Conservation (phyloP, 92 coral and sea anemone genomes). For the Blastomussa wellsi region DNA sequence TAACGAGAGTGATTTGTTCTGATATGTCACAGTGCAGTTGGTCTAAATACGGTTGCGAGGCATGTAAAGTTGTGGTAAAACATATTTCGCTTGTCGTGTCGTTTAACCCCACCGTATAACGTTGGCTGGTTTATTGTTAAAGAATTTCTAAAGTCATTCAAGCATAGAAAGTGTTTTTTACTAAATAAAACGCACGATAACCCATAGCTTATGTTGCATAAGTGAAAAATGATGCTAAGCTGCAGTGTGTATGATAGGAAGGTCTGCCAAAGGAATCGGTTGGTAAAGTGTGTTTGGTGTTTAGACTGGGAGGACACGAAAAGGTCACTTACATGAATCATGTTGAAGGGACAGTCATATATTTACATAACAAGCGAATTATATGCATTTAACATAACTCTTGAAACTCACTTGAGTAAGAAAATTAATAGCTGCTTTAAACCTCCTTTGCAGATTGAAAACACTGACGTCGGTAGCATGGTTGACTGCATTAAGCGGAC, state of each 20-base stretch:
- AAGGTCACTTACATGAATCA: not conserved
- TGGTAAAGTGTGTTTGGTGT: not conserved
- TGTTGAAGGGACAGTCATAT: not conserved
- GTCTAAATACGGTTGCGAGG: too few species aligned
- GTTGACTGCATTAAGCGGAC: not conserved
- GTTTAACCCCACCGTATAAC: not conserved
- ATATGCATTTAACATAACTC: not conserved
- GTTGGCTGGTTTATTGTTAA: constrained; percentile 27
- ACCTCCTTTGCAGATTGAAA: not conserved
- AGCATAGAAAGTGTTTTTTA: constrained; percentile 27
- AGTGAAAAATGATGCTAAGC: not conserved
- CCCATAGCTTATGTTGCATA: not conserved
- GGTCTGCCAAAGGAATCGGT: not conserved
- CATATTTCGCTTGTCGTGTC: not conserved
- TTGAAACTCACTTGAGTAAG: not conserved
- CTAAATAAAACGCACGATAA: not conserved
- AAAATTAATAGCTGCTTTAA: not conserved
- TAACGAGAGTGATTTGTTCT: not conserved
- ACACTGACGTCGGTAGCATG: not conserved
- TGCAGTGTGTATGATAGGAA: not conserved
- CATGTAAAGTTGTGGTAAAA: not conserved
- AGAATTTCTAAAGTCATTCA: constrained; percentile 42
- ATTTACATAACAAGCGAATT: not conserved
- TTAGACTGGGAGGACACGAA: not conserved
- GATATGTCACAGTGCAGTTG: not conserved